Evolutionary conservation across 2,888 invertebrate genomes (phyloP).

Genomic region (Epistrophella euchroma): DNA sequence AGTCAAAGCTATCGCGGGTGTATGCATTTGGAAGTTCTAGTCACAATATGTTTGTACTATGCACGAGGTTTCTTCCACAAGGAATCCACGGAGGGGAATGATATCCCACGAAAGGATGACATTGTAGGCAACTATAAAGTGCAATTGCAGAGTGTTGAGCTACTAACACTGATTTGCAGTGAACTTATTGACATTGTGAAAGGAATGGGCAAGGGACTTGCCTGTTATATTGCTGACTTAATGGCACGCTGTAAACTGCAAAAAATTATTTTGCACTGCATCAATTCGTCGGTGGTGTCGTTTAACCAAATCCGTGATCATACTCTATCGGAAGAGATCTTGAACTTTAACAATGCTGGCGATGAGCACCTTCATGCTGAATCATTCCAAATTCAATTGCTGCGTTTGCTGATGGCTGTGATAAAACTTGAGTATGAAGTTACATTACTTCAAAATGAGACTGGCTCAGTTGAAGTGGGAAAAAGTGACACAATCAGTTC

Average conservation of each 20-base stretch:
- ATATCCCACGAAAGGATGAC: conserved; percentile 88
- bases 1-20: conserved; percentile 89
- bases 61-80: conserved; percentile 88
- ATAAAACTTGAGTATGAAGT: conserved; percentile 91
- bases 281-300: conserved; percentile 89
- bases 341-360: conserved; percentile 89
- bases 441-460: conserved; percentile 84
- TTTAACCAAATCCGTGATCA: conserved; percentile 76
- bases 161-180: conserved; percentile 89
- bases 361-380: conserved; percentile 87
- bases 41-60: conserved; percentile 91
- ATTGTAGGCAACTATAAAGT: conserved; percentile 91
- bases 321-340: conserved; percentile 90
- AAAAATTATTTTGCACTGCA: conserved; percentile 91
- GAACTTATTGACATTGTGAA: conserved; percentile 90
- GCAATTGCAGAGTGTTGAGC: conserved; percentile 90
- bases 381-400: conserved; percentile 88
- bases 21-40: conserved; percentile 92
- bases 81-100: conserved; percentile 80
- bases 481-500: conserved; percentile 79
- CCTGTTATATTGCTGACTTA: conserved; percentile 90
- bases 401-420: conserved; percentile 88
- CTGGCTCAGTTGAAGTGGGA: conserved; percentile 76
- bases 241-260: conserved; percentile 92
- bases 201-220: conserved; percentile 90